Conservation (phyloP, 2,797 vertebrate species). For the Molossus molossus region DNA sequence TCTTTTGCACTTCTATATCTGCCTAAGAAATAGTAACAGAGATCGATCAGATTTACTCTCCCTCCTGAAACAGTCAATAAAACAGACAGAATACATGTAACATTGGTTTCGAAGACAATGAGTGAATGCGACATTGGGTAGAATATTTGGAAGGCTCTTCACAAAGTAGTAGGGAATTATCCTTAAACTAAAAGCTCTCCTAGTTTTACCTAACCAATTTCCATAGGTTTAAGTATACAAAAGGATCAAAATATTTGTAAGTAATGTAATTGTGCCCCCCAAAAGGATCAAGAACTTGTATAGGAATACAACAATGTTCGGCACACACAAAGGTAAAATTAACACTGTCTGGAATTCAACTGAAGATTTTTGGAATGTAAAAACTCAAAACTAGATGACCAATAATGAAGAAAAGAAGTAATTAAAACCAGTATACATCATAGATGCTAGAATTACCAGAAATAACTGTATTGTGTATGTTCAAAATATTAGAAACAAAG, state of each 20-base stretch:
- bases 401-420: constrained; percentile 33
- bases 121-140: background rate
- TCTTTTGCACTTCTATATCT: constrained; percentile 8
- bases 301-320: constrained; percentile 4
- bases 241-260: background rate
- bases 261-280: background rate
- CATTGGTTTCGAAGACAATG: background rate
- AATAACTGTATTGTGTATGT: background rate
- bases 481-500: background rate
- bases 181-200: background rate
- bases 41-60: background rate
- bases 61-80: background rate
- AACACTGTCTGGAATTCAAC: constrained; percentile 8
- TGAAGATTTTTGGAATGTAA: constrained; percentile 24
- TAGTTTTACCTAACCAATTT: background rate
- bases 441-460: constrained; percentile 11
- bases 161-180: background rate
- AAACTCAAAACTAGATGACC: background rate
- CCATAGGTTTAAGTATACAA: background rate
- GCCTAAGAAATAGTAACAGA: background rate
- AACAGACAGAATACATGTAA: background rate
- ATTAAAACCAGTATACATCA: background rate
- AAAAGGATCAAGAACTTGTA: constrained; percentile 24
- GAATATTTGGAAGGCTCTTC: background rate
- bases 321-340: background rate